Conservation (phyloP, 2,888 invertebrate species). For the Melangyna quadrimaculata region DNA sequence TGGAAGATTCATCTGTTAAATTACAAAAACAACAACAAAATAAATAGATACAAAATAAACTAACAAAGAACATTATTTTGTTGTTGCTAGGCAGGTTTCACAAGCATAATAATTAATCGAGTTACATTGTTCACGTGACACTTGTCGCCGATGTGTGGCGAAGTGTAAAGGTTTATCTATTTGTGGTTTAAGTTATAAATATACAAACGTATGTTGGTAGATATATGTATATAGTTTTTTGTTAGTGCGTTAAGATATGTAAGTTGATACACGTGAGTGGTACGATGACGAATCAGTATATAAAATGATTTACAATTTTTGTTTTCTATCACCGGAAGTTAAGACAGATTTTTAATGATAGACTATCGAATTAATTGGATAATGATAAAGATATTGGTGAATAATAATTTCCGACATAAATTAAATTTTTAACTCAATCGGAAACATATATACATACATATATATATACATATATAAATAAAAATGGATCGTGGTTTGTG, state of each 20-base stretch:
- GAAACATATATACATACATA: too few species aligned
- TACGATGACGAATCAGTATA: neutral
- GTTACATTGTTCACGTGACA: slow-evolving; percentile 40
- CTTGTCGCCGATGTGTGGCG: slow-evolving; percentile 5
- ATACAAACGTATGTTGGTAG: too few species aligned
- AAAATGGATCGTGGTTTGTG: too few species aligned
- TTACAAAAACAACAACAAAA: neutral
- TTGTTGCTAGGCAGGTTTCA: slow-evolving; percentile 45
- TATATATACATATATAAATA: too few species aligned
- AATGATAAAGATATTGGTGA: neutral
- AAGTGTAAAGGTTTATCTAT: slow-evolving; percentile 2
- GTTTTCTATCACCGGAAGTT: neutral
- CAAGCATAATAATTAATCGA: slow-evolving; percentile 28
- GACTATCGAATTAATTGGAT: neutral
- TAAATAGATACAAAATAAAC: neutral
- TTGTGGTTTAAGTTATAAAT: neutral
- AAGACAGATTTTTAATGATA: neutral
- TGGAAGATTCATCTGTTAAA: neutral
- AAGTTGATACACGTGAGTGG: neutral
- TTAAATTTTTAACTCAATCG: too few species aligned
- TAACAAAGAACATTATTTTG: neutral
- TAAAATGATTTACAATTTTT: neutral
- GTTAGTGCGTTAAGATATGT: neutral
- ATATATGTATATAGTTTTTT: neutral
- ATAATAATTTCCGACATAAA: too few species aligned